Evolutionary conservation across 2,113 vertebrate genomes (phyloP), one percentile per base, ranked within the genome.

Genomic region (Panthera tigris): DNA sequence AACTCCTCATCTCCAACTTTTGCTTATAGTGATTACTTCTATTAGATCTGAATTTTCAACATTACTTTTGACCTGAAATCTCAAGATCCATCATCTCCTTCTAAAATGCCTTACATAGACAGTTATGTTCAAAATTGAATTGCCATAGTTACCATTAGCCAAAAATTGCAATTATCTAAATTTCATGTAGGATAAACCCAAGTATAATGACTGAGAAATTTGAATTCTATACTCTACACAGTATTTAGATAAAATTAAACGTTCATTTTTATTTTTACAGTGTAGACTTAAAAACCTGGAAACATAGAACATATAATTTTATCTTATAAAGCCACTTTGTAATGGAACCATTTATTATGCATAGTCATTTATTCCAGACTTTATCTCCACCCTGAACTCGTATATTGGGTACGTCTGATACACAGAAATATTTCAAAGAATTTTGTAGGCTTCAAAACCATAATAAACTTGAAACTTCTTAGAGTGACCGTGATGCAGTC

Each of bases 1-100:
- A 66, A 45, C 15, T 52, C 15, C 19, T 19, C 3, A 65, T 2
- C 15, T 55, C 23, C n/a, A 55, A 82, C 7, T 78, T 71, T 74
- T 61, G 29, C 11, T 82, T 45, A 48, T 9, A 36, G 15, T 23
- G 16, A 29, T 21, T 45, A 61, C 31, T 36, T 7, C 29, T 61
- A 74, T 88, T 92, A 82, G 73, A 82, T 69, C 33, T 29, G 5
- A 36, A 61, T 55, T 81, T 88, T 65, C 39, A 92, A 41, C 4
- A 48, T 31, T 82, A 57, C 16, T 85, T 39, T 81, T 57, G 8
- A 21, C 11, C n/a, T 36, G 5, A 63, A 57, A 69, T 57, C 31
- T 84, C 69, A 78, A 14, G 31, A 84, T 57, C 19, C 12, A 45
- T 66, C 45, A 27, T 41, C 27, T 25, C 18, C 31, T 90, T 78